phyloP scores from a whole-genome alignment of 2,797 vertebrate genomes.

The Catostomus latipinnis region DNA sequence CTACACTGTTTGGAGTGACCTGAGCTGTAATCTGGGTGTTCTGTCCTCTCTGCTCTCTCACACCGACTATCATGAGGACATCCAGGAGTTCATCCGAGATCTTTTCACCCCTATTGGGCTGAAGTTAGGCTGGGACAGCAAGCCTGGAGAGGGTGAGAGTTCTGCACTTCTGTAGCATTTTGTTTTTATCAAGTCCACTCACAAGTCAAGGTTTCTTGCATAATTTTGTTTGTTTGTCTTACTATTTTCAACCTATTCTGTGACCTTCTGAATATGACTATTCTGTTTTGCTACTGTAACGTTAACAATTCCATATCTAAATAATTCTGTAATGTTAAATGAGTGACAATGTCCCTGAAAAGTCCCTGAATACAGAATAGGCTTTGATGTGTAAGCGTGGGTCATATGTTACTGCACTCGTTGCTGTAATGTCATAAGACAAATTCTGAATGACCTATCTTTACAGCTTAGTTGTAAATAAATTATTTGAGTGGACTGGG shows the following conservation, averaged over 20 bases:
- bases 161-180: too few species aligned
- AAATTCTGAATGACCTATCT: not conserved
- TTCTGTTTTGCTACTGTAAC: not conserved
- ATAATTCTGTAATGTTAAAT: not conserved
- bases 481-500: not conserved
- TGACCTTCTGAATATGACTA: not conserved
- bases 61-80: slow-evolving; percentile 96
- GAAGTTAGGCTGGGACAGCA: slow-evolving; percentile 95
- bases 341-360: not conserved
- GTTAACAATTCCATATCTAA: not conserved
- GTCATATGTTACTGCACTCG: not conserved
- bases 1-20: slow-evolving; percentile 99
- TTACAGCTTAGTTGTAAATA: not conserved
- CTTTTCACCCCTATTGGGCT: slow-evolving; percentile 94
- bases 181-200: too few species aligned
- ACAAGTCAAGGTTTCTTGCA: too few species aligned
- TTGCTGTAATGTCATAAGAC: not conserved
- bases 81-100: slow-evolving; percentile 93
- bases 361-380: not conserved
- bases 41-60: slow-evolving; percentile 94
- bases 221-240: not conserved
- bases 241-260: too few species aligned
- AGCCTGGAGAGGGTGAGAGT: slow-evolving; percentile 88
- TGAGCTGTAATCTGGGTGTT: slow-evolving; percentile 97
- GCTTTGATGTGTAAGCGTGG: not conserved